Base-by-base conservation (phyloP, 2,888 invertebrate species). In the Eilema caniola region DNA sequence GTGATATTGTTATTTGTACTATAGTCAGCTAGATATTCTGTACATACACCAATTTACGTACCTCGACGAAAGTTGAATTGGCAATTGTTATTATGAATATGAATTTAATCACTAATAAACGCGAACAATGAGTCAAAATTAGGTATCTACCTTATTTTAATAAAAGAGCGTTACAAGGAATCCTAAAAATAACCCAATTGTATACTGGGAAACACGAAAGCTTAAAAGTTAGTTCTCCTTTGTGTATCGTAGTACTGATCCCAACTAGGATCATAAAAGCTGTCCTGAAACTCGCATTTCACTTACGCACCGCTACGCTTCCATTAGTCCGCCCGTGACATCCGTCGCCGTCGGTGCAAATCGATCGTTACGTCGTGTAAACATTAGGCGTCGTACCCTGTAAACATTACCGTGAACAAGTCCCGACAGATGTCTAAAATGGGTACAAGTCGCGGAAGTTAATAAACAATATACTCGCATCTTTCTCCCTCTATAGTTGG, bases 221-320 rank as follows among this genome's bases (percentile, higher is more conserved):
- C 16, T 20, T 47, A 16, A 20, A 20, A 5, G 20, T 41, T 16
- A 41, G 41, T 37, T 12, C 33, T 37, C 33, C 33, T 37, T 37
- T 16, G 53, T n/a, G 53, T 53, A n/a, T 53, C 53, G n/a, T 10
- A 41, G 41, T 10, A 53, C 53, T 20, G n/a, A 53, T 53, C 20
- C 20, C n/a, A 53, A 53, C 53, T 53, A 53, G n/a, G 53, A 53
- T 53, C 53, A 53, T n/a, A 20, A n/a, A n/a, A n/a, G 53, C 53
- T 53, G n/a, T 80, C 70, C 74, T 77, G 71, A 53, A n/a, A 53
- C n/a, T 53, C 20, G 10, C 53, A 53, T 53, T 53, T 53, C 53
- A 53, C 69, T 61, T 53, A 53, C 53, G 53, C 53, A 53, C 53
- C 53, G 53, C 53, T 53, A 53, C n/a, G n/a, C 53, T 53, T 53